Base-by-base conservation (phyloP, 2,797 vertebrate species). In the Crossoptilon crossoptilon region DNA sequence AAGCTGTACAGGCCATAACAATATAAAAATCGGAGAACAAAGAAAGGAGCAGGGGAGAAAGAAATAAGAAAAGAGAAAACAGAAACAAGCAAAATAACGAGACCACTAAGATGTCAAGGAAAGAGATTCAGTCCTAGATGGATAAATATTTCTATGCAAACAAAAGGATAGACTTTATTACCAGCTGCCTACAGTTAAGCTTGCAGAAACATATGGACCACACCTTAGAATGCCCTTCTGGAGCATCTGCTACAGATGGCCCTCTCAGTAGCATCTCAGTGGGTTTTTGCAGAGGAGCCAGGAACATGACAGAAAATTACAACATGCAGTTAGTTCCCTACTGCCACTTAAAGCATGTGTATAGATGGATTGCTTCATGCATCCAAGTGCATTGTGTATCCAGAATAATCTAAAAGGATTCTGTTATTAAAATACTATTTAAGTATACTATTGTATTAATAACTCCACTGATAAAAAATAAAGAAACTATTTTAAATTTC, bases 71-170 rank as follows among this genome's bases (percentile, higher is more conserved):
- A 72, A 87, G 8, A 72, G 14, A 69, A 78, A 27, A 22, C 13
- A 90, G 82, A 94, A 91, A 73, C 44, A 14, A 91, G 48, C 4
- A 64, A 85, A 95, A 89, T 92, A 91, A 89, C 60, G 31, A 94
- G 19, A 6, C 31, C 4, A 10, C 63, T 37, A 79, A 70, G 33
- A 87, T 68, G 21, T 69, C 44, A 64, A 44, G 49, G 48, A 81
- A 74, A 11, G 11, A 9, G 9, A 71, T 75, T 84, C 35, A 83
- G 48, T 82, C 70, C 27, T 64, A 82, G n/a, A 69, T 41, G 55
- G 10, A 23, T 24, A 90, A 86, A 83, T 4, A 53, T 76, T 85
- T 84, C 12, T 68, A 22, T 60, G 17, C 9, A 41, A n/a, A 70
- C 10, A 31, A 68, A 89, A 84, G 9, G 7, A 64, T 82, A n/a